These are phyloP conservation scores for Cyphomyrus plagiostoma DNA, from an alignment of 2,113 vertebrate species.

Conservation along the genomic window DNA sequence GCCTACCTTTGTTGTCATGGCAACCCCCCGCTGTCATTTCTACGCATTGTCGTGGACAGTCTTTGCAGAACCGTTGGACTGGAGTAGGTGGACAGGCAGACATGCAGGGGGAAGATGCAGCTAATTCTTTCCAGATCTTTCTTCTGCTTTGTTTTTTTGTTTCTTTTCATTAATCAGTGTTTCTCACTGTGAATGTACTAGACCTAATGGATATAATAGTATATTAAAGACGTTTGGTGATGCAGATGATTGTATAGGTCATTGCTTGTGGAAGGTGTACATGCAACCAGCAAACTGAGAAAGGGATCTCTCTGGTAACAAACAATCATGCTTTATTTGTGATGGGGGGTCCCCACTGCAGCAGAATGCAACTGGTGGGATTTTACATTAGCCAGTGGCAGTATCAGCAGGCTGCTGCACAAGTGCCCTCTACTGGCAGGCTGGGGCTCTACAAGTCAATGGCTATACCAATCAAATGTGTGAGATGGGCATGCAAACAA, in stretches of 20 bases:
- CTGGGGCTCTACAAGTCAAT: background rate
- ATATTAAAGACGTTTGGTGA: background rate
- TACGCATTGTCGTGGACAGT: background rate
- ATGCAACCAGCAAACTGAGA: background rate
- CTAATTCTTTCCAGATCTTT: background rate
- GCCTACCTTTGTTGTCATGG: background rate
- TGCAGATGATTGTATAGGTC: background rate
- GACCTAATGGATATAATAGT: background rate
- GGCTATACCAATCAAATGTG: background rate
- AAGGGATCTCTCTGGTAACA: background rate
- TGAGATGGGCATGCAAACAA: background rate
- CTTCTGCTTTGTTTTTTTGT: background rate
- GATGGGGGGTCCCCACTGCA: background rate
- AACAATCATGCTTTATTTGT: background rate
- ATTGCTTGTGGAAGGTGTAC: background rate
- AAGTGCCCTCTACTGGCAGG: slow-evolving; percentile 2
- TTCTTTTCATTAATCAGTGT: background rate
- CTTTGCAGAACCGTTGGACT: background rate
- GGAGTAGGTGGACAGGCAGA: background rate
- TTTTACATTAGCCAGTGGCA: background rate
- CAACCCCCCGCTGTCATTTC: background rate
- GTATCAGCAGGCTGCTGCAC: background rate
- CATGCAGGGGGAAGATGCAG: background rate
- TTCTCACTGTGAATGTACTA: background rate
- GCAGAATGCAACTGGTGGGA: background rate